Evolutionary conservation across 2,888 invertebrate species (phyloP), one percentile per base, ranked within the genome.

Genomic region (Caenorhabditis sp.): DNA sequence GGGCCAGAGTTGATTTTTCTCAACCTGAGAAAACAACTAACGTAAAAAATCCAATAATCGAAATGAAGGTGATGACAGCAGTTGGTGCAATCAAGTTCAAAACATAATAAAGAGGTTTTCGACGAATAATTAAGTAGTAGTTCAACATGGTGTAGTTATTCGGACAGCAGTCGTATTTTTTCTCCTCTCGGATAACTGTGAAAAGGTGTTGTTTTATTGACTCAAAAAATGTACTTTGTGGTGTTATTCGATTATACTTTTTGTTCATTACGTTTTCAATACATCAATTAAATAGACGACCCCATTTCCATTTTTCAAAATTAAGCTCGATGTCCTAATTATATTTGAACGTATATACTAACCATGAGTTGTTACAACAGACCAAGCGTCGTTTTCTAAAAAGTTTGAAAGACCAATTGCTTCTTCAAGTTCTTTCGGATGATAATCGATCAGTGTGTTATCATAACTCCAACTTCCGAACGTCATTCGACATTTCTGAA

Each of bases 31-130:
- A 65, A 62, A 49, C 54, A 58, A 72, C 69, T 73, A 62, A 79
- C 86, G 88, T 88, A 87, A 88, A 88, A 81, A 89, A 89, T 23
- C 88, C 81, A 51, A 78, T 75, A 71, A 88, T 79, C 26, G 88
- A 88, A 66, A 89, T 79, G 19, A 86, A 80, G 0, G 88, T 88
- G 71, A 89, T 81, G 83, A 88, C 88, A 1, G 88, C 83, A 57
- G 88, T 88, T 6, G 88, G 88, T 19, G 88, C 84, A 62, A 89
- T 87, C 59, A 88, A 85, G 75, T 88, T 88, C 73, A 81, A 69
- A 3, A 81, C 69, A 60, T 81, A 81, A 66, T 78, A 81, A 55
- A 81, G 74, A 12, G 80, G 80, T 37, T 78, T 78, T 23, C 80
- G 64, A 50, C 77, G 80, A 51, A 81, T 77, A 37, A 69, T 64